A percentile compares a stretch with the other conserved stretches of the same genome.
These are phyloP conservation scores for Gobionotothen gibberifrons DNA, from an alignment of 2,797 vertebrate genomes.

Conservation along the genomic window DNA sequence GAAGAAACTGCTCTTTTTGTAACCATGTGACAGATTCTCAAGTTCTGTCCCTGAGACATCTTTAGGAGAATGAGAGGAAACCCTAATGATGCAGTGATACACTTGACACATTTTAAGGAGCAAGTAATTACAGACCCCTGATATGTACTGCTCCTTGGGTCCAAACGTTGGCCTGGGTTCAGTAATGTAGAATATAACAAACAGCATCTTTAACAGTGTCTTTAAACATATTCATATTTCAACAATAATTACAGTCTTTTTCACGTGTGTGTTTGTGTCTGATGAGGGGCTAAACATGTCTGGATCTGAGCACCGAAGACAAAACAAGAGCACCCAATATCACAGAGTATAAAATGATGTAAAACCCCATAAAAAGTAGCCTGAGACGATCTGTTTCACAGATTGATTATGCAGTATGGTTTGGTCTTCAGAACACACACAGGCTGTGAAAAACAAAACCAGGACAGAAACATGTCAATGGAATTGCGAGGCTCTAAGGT, in stretches of 20 bases:
- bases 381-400: slow-evolving; percentile 83
- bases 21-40: slow-evolving; percentile 74
- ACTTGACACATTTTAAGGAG: slow-evolving; percentile 73
- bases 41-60: slow-evolving; percentile 81
- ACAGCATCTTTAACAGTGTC: slow-evolving; percentile 85
- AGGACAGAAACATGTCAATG: slow-evolving; percentile 35
- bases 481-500: slow-evolving; percentile 26
- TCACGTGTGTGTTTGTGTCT: slow-evolving; percentile 51
- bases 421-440: slow-evolving; percentile 67
- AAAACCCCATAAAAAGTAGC: slow-evolving; percentile 62
- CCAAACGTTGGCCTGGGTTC: slow-evolving; percentile 68
- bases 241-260: slow-evolving; percentile 76
- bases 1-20: slow-evolving; percentile 61
- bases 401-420: slow-evolving; percentile 72
- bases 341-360: slow-evolving; percentile 55
- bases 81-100: slow-evolving; percentile 72
- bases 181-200: slow-evolving; percentile 68
- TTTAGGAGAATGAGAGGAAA: slow-evolving; percentile 64
- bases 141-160: slow-evolving; percentile 81
- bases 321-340: slow-evolving; percentile 62
- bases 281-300: slow-evolving; percentile 60
- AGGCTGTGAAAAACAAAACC: slow-evolving; percentile 55
- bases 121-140: slow-evolving; percentile 74
- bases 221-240: slow-evolving; percentile 80
- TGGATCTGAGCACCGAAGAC: slow-evolving; percentile 68